Percentiles rank a stretch among this genome's conserved stretches.
phyloP scores from a whole-genome alignment of 2,797 vertebrate genomes.

The Scyliorhinus canicula region DNA sequence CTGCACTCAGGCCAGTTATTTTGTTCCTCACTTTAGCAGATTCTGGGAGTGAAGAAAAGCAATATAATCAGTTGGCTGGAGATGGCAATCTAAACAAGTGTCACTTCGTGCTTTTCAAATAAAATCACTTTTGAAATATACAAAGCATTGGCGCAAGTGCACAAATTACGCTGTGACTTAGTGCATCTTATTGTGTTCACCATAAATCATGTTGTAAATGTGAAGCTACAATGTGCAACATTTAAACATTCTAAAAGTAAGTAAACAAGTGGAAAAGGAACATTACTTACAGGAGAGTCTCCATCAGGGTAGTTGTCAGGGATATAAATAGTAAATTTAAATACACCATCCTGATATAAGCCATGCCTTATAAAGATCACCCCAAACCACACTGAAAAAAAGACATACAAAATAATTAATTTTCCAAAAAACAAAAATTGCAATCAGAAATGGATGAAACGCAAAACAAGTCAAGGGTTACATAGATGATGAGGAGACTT shows the following conservation, averaged over 20 bases:
- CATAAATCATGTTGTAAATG: neutral
- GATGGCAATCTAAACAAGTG: neutral
- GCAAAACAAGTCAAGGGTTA: neutral
- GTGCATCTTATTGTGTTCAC: neutral
- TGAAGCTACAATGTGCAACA: neutral
- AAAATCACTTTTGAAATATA: neutral
- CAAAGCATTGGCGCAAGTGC: neutral
- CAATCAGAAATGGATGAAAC: slow-evolving; percentile 38
- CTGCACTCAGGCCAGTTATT: neutral
- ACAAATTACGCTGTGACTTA: neutral
- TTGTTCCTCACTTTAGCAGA: neutral
- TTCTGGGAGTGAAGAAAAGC: neutral
- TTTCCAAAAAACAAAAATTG: neutral
- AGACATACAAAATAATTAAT: neutral
- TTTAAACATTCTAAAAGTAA: neutral
- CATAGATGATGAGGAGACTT: slow-evolving; percentile 51
- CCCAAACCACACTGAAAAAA: slow-evolving; percentile 93
- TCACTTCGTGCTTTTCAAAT: neutral
- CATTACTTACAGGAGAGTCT: slow-evolving; percentile 85
- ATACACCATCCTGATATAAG: slow-evolving; percentile 95
- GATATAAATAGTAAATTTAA: slow-evolving; percentile 98
- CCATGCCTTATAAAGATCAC: slow-evolving; percentile 97
- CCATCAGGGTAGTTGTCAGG: slow-evolving; percentile 98
- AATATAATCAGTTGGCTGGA: neutral
- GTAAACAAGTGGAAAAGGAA: neutral